These are phyloP conservation scores for Orussus abietinus DNA, from an alignment of 1,140 invertebrate species.

Conservation along the genomic window DNA sequence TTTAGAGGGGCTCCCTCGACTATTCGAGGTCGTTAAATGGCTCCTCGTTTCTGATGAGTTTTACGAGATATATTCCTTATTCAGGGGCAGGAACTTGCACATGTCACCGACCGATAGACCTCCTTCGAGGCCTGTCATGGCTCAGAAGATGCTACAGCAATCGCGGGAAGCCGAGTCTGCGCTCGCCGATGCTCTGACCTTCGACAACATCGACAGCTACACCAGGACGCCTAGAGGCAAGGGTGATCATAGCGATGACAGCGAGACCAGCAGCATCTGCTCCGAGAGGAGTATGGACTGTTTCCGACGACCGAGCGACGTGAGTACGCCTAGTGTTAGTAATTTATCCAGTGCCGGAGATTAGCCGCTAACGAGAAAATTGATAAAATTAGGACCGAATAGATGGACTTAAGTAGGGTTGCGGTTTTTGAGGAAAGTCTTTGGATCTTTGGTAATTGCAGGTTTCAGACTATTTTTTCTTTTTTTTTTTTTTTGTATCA, in stretches of 20 bases:
- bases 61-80: slow-evolving; percentile 12
- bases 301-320: slow-evolving; percentile 73
- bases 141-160: slow-evolving; percentile 80
- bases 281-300: slow-evolving; percentile 88
- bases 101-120: slow-evolving; percentile 55
- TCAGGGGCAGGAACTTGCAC: slow-evolving; percentile 41
- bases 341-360: too few relatives aligned
- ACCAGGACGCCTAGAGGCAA: slow-evolving; percentile 47
- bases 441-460: neutral
- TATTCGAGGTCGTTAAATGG: too few relatives aligned
- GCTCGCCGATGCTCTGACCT: slow-evolving; percentile 69
- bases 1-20: too few relatives aligned
- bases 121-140: slow-evolving; percentile 62
- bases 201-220: slow-evolving; percentile 46
- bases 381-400: too few relatives aligned
- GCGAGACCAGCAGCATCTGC: slow-evolving; percentile 92
- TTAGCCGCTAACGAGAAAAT: too few relatives aligned
- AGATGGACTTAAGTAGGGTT: too few relatives aligned
- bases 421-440: neutral
- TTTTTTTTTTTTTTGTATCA: slow-evolving; percentile 16
- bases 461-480: slow-evolving; percentile 11
- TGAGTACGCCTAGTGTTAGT: slow-evolving; percentile 59
- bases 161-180: slow-evolving; percentile 85
- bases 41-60: too few relatives aligned
- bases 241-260: slow-evolving; percentile 82